Evolutionary conservation across 1,140 invertebrate genomes (phyloP).

Genomic region (Drosophila elegans): DNA sequence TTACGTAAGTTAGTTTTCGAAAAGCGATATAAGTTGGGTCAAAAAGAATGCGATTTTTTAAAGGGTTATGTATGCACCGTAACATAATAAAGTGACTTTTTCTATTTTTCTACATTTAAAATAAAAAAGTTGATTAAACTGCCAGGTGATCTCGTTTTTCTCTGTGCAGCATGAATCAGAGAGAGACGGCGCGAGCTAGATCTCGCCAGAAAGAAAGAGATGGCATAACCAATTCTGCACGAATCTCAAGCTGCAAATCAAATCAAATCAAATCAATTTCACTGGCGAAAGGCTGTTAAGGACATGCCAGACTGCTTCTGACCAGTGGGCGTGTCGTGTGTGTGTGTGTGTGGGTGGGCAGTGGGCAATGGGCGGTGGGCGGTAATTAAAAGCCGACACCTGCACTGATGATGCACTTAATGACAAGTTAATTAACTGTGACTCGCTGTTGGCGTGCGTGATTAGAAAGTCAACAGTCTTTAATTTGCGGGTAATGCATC

Average conservation of each 20-base stretch:
- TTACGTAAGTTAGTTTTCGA: too few species aligned
- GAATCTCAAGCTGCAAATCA: neutral
- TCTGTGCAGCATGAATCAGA: neutral
- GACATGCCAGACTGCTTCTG: neutral
- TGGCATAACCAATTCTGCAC: neutral
- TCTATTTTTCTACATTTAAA: too few species aligned
- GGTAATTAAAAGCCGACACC: constrained; percentile 73
- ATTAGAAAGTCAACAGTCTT: constrained; percentile 38
- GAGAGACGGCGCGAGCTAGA: constrained; percentile 1
- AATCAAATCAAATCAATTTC: neutral
- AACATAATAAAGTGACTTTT: too few species aligned
- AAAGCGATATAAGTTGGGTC: neutral
- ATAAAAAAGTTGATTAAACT: too few species aligned
- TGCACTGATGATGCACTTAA: constrained; percentile 68
- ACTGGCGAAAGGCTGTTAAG: neutral
- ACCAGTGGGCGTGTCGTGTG: constrained; percentile 1
- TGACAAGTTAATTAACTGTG: constrained; percentile 67
- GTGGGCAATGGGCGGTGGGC: constrained; percentile 11
- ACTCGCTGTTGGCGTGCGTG: constrained; percentile 10
- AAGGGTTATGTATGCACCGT: neutral
- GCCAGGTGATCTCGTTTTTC: too few species aligned
- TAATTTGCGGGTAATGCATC: constrained; percentile 16
- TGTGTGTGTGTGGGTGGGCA: neutral
- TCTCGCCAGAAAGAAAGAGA: constrained; percentile 22
- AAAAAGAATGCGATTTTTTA: neutral